Percentiles rank a stretch among this genome's conserved stretches.
phyloP scores from a whole-genome alignment of 2,797 vertebrate genomes.

The Sternarchorhynchus goeldii region DNA sequence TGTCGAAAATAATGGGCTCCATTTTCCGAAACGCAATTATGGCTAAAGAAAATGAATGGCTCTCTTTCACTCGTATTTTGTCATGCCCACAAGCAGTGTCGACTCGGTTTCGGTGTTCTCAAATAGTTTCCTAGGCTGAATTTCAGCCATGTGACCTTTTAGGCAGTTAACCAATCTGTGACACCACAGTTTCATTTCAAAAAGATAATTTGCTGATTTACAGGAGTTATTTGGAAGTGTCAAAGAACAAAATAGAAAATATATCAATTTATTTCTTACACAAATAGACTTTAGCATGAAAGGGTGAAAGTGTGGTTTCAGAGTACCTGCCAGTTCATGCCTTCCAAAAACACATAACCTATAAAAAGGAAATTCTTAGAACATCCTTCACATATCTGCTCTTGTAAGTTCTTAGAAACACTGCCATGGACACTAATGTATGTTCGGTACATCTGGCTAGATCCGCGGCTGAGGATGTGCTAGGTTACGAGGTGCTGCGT shows the following conservation, averaged over 20 bases:
- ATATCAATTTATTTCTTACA: not conserved
- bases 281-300: not conserved
- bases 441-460: conserved; percentile 3
- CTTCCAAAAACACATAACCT: not conserved
- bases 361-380: conserved; percentile 2
- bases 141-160: conserved; percentile 12
- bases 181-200: conserved; percentile 4
- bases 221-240: not conserved
- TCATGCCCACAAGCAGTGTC: conserved; percentile 28
- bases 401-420: conserved; percentile 5
- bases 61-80: conserved; percentile 10
- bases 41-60: not conserved
- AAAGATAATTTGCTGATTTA: not conserved
- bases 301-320: not conserved
- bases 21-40: conserved; percentile 39
- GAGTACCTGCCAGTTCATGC: not conserved
- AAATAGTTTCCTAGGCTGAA: conserved; percentile 8
- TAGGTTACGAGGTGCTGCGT: conserved; percentile 64
- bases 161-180: conserved; percentile 21
- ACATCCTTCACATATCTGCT: not conserved
- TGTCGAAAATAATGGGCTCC: conserved; percentile 30
- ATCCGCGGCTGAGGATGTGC: conserved; percentile 27
- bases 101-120: conserved; percentile 33
- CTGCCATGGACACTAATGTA: conserved; percentile 15
- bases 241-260: not conserved